A percentile compares a stretch with the other conserved stretches of the same genome.
Evolutionary conservation across 2,113 vertebrate species (phyloP).

Genomic region (Tichodroma muraria): DNA sequence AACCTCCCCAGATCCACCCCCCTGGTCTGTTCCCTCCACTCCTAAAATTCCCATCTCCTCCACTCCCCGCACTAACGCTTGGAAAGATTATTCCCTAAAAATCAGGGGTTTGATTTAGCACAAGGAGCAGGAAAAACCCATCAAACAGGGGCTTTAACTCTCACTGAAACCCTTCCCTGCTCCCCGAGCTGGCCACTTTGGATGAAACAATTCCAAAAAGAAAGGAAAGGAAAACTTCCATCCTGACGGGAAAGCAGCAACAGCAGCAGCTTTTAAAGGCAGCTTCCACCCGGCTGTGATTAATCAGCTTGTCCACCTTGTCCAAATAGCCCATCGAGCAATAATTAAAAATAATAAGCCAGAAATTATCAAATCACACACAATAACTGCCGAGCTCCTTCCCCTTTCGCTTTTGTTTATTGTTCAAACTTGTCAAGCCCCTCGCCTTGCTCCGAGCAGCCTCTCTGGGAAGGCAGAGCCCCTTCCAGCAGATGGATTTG

Average conservation of each 20-base stretch:
- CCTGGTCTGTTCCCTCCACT: background rate
- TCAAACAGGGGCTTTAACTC: background rate
- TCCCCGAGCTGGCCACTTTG: background rate
- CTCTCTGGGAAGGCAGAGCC: background rate
- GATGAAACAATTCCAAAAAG: background rate
- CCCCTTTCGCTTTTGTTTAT: background rate
- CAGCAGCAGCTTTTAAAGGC: background rate
- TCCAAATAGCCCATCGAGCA: background rate
- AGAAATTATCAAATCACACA: background rate
- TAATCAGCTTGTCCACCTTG: background rate
- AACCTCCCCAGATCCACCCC: background rate
- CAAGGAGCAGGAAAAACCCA: background rate
- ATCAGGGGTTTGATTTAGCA: background rate
- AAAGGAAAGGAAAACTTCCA: background rate
- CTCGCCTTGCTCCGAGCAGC: background rate
- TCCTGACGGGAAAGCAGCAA: background rate
- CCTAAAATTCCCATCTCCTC: background rate
- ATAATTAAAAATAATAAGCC: background rate
- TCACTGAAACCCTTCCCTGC: background rate
- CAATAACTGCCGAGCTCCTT: background rate
- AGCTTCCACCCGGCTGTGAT: background rate
- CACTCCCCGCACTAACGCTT: fast-evolving
- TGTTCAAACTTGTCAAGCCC: background rate
- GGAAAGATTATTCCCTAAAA: background rate
- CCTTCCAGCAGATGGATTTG: background rate